A percentile compares a stretch with the other conserved stretches of the same genome.
Conservation (phyloP, 2,888 invertebrate species). For the Himalopsyche japonica region DNA sequence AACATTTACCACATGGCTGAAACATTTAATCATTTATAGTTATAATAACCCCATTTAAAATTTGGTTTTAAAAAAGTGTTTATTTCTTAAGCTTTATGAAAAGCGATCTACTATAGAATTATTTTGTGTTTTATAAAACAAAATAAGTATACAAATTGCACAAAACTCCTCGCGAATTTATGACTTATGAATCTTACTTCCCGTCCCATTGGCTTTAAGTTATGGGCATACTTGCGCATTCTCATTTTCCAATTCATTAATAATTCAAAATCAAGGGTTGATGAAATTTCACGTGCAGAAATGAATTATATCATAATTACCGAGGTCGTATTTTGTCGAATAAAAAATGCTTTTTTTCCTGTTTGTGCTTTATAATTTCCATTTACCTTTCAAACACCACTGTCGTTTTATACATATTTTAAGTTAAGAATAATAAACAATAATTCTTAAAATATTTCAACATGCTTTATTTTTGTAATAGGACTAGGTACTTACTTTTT, state of each 20-base stretch:
- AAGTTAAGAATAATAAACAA: too few relatives aligned
- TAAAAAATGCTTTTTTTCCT: background rate
- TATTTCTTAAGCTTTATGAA: too few relatives aligned
- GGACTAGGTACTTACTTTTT: too few relatives aligned
- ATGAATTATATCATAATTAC: background rate
- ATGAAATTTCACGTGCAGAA: background rate
- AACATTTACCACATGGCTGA: too few relatives aligned
- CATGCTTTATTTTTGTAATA: too few relatives aligned
- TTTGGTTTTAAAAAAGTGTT: too few relatives aligned
- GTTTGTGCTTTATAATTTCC: background rate
- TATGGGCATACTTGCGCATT: background rate
- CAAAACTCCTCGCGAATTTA: background rate
- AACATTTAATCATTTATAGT: too few relatives aligned
- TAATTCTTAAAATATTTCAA: too few relatives aligned
- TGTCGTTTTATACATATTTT: too few relatives aligned
- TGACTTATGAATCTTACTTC: background rate
- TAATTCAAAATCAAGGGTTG: constrained; percentile 5
- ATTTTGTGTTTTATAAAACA: too few relatives aligned
- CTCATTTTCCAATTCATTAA: constrained; percentile 34
- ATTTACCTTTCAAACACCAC: background rate
- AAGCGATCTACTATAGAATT: too few relatives aligned
- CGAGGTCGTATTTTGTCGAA: background rate
- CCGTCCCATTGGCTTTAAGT: background rate
- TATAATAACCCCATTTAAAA: too few relatives aligned
- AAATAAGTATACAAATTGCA: background rate